These are phyloP conservation scores for Gila robusta DNA, from an alignment of 2,797 vertebrate species.

Conservation along the genomic window DNA sequence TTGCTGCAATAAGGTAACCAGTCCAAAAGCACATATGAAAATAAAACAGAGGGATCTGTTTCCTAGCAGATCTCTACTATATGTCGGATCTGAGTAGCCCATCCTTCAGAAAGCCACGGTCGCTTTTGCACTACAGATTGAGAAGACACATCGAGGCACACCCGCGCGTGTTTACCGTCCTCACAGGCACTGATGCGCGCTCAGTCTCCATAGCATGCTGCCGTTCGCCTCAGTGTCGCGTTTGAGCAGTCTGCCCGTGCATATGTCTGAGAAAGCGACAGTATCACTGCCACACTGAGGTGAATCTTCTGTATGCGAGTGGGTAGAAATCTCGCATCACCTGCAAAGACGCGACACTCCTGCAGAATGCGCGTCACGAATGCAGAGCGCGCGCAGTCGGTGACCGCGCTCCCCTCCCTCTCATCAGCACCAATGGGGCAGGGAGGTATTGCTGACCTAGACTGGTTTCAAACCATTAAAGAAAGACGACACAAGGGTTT, in stretches of 20 bases:
- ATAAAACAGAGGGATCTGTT: slow-evolving; percentile 97
- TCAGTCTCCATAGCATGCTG: slow-evolving; percentile 38
- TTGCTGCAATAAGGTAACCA: slow-evolving; percentile 97
- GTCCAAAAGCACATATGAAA: slow-evolving; percentile 97
- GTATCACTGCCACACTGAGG: neutral
- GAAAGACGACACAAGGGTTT: neutral
- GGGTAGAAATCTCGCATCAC: slow-evolving; percentile 3
- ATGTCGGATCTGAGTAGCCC: slow-evolving; percentile 94
- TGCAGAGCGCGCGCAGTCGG: slow-evolving; percentile 19
- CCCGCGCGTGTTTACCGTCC: slow-evolving; percentile 21
- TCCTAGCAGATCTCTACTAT: slow-evolving; percentile 92
- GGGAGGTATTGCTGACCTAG: neutral
- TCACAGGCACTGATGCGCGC: slow-evolving; percentile 14
- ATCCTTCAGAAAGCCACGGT: slow-evolving; percentile 79
- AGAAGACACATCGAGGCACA: slow-evolving; percentile 14
- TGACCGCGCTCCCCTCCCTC: slow-evolving; percentile 35
- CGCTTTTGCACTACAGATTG: slow-evolving; percentile 3
- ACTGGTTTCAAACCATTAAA: neutral
- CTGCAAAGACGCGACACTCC: slow-evolving; percentile 15
- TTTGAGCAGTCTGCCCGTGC: neutral
- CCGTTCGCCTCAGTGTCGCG: neutral
- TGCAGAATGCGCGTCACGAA: slow-evolving; percentile 18
- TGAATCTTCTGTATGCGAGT: neutral
- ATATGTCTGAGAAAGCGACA: neutral
- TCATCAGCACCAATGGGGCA: slow-evolving; percentile 43